These are phyloP conservation scores for Neelides sp. DNA, from an alignment of 1,140 invertebrate species.

Conservation along the genomic window DNA sequence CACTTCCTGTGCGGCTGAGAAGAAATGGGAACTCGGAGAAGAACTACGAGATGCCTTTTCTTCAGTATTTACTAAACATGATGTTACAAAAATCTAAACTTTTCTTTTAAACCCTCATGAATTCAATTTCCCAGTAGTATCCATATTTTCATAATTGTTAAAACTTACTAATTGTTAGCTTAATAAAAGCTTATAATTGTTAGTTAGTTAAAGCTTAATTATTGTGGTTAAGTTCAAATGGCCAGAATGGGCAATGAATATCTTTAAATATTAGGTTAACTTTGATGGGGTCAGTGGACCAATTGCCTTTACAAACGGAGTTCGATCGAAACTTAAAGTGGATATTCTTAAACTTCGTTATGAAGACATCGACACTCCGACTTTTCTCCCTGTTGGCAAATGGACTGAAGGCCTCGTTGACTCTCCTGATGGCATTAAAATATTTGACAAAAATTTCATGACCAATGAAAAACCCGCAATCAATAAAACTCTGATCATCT, in stretches of 20 bases:
- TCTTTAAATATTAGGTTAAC: conserved; percentile 9
- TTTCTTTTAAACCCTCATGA: too few species aligned
- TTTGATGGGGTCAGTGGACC: conserved; percentile 29
- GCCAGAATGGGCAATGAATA: neutral
- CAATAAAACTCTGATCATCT: conserved; percentile 29
- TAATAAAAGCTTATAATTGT: too few species aligned
- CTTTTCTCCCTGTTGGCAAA: conserved; percentile 24
- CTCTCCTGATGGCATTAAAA: conserved; percentile 21
- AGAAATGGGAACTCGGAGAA: conserved; percentile 30
- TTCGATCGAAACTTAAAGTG: conserved; percentile 17
- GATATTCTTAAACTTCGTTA: conserved; percentile 25
- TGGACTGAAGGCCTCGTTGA: conserved; percentile 25
- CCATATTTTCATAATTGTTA: too few species aligned
- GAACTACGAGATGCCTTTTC: conserved; percentile 27
- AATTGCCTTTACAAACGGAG: conserved; percentile 26
- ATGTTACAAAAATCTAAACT: neutral
- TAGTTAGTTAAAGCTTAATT: too few species aligned
- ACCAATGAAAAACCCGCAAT: conserved; percentile 26
- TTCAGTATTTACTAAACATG: conserved; percentile 14
- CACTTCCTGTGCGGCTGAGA: conserved; percentile 17
- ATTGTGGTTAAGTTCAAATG: too few species aligned
- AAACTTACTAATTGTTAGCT: too few species aligned
- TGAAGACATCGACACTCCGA: conserved; percentile 10
- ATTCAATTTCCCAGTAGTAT: too few species aligned
- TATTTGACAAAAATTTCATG: conserved; percentile 18